These are phyloP conservation scores for Sphaerophoria rueppellii DNA, from an alignment of 2,888 invertebrate species.

Conservation along the genomic window DNA sequence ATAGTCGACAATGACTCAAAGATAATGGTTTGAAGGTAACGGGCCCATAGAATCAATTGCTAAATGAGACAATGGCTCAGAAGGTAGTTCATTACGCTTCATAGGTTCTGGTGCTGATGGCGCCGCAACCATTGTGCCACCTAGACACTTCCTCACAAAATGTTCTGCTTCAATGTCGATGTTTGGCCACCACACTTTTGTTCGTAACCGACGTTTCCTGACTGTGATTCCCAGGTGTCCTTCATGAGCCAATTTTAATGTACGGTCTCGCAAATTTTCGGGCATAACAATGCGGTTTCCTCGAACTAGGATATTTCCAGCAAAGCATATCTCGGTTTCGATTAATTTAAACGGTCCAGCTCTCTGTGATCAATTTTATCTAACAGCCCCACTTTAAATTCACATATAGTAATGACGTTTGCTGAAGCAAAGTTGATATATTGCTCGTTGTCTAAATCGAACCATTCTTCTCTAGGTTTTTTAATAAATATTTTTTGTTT, in stretches of 20 bases:
- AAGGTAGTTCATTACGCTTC: conserved; percentile 69
- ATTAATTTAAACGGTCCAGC: background rate
- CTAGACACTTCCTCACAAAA: conserved; percentile 32
- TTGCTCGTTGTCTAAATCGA: no score
- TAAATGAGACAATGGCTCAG: conserved; percentile 59
- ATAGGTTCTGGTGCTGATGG: conserved; percentile 73
- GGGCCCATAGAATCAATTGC: conserved; percentile 75
- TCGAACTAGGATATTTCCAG: conserved; percentile 58
- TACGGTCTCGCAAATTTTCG: conserved; percentile 46
- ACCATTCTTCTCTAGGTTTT: no score
- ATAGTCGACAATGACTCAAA: conserved; percentile 53
- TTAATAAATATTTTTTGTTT: background rate
- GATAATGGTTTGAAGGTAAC: conserved; percentile 61
- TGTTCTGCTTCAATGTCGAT: conserved; percentile 45
- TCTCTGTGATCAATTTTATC: background rate
- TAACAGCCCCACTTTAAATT: no score
- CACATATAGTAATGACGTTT: no score
- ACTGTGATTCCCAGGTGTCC: conserved; percentile 75
- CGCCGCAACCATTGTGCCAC: conserved; percentile 44
- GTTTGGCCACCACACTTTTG: conserved; percentile 60
- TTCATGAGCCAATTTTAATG: conserved; percentile 75
- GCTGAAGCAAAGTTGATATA: no score
- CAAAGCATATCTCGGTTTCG: conserved; percentile 36
- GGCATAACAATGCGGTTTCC: conserved; percentile 59
- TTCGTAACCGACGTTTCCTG: conserved; percentile 57